These are phyloP conservation scores for Protobothrops flavoviridis DNA, from an alignment of 2,113 vertebrate genomes.

Conservation along the genomic window DNA sequence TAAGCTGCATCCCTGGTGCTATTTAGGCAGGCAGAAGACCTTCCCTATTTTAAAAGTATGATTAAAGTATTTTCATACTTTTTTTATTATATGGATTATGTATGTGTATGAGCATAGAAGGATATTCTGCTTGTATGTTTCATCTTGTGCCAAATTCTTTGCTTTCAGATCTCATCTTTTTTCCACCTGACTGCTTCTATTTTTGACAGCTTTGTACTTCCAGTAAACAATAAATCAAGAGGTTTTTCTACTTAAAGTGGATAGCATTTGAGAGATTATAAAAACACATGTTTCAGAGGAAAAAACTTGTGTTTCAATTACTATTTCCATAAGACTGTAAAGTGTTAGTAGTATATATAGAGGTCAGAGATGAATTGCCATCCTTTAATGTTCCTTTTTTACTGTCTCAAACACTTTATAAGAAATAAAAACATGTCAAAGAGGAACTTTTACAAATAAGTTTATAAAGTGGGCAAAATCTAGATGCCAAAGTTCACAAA, in stretches of 20 bases:
- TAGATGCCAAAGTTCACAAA: conserved; percentile 2
- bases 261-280: not conserved
- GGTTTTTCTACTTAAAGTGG: not conserved
- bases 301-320: not conserved
- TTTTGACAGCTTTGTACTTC: conserved; percentile 13
- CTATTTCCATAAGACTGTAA: conserved; percentile 3
- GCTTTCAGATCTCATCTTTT: not conserved
- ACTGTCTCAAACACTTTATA: conserved; percentile 10
- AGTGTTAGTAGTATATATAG: conserved; percentile 1
- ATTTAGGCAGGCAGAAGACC: not conserved
- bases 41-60: not conserved
- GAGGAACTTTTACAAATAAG: conserved; percentile 3
- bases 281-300: not conserved
- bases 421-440: conserved; percentile 4
- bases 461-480: conserved; percentile 13
- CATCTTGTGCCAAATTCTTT: conserved; percentile 27
- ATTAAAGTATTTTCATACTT: not conserved
- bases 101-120: not conserved
- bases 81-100: not conserved
- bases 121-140: not conserved
- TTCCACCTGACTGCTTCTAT: not conserved
- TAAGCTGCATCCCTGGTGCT: not conserved
- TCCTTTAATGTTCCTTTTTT: not conserved
- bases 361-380: conserved; percentile 5
- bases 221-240: not conserved